These are phyloP conservation scores for Aviceda subcristata DNA, from an alignment of 2,113 vertebrate genomes.

Conservation along the genomic window DNA sequence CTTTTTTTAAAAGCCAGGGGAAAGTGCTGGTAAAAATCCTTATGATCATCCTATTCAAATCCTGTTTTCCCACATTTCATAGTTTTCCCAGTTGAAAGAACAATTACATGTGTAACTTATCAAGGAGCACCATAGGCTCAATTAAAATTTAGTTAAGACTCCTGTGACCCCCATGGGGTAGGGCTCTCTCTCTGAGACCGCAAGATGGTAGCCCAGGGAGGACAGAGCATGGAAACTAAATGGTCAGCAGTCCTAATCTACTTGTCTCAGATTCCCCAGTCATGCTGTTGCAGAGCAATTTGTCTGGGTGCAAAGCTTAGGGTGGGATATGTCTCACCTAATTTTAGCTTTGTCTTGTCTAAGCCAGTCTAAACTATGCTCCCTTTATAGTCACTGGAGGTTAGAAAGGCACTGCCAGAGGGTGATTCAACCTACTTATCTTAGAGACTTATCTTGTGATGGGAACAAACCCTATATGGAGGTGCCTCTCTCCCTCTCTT, in stretches of 20 bases:
- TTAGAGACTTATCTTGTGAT: neutral
- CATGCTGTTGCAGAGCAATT: neutral
- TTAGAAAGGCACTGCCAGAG: neutral
- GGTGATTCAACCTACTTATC: conserved; percentile 38
- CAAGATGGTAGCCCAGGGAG: neutral
- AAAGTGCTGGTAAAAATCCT: neutral
- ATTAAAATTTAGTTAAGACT: neutral
- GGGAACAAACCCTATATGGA: conserved; percentile 5
- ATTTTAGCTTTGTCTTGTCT: conserved; percentile 45
- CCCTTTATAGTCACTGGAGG: neutral
- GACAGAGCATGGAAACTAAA: neutral
- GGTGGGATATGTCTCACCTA: neutral
- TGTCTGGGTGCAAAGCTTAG: neutral
- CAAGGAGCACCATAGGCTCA: neutral
- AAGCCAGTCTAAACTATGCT: conserved; percentile 11
- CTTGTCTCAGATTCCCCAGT: neutral
- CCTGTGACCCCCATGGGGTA: accelerated
- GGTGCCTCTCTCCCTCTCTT: neutral
- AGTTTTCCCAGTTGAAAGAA: neutral
- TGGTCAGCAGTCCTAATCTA: neutral
- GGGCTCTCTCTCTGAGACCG: neutral
- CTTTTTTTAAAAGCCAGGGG: neutral
- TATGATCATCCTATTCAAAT: neutral
- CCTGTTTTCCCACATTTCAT: neutral
- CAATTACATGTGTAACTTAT: neutral